These are phyloP conservation scores for Cataglyphis albicans DNA, from an alignment of 2,888 invertebrate genomes.

Conservation along the genomic window DNA sequence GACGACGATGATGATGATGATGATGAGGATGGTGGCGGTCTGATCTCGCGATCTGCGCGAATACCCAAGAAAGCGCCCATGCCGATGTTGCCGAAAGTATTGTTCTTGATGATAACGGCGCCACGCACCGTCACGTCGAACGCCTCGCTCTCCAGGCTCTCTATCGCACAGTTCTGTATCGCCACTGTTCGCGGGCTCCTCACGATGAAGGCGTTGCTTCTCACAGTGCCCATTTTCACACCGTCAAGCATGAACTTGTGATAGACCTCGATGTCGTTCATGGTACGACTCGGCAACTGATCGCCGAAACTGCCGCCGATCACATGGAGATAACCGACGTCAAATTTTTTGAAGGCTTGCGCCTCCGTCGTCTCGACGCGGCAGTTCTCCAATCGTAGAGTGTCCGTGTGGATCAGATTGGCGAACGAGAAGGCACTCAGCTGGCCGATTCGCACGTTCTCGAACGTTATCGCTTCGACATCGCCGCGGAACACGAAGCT, in stretches of 20 bases:
- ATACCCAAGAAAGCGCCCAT: constrained; percentile 89
- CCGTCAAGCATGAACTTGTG: constrained; percentile 90
- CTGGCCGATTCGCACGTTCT: constrained; percentile 88
- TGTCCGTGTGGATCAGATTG: constrained; percentile 89
- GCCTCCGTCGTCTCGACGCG: constrained; percentile 88
- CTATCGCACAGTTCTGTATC: constrained; percentile 88
- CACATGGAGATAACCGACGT: constrained; percentile 89
- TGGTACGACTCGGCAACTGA: constrained; percentile 90
- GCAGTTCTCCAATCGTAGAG: constrained; percentile 89
- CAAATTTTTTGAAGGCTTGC: constrained; percentile 93
- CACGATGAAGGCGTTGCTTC: constrained; percentile 91
- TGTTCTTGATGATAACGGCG: constrained; percentile 90
- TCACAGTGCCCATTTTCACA: constrained; percentile 89
- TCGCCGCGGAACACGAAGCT: constrained; percentile 90
- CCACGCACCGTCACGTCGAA: constrained; percentile 89
- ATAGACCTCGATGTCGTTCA: constrained; percentile 91
- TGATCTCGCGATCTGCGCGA: constrained; percentile 85
- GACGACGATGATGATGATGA: constrained; percentile 55
- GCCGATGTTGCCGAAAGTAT: constrained; percentile 88
- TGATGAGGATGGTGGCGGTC: constrained; percentile 85
- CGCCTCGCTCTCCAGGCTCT: constrained; percentile 89
- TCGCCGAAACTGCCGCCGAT: constrained; percentile 88
- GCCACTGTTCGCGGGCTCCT: constrained; percentile 89
- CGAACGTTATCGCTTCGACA: constrained; percentile 90
- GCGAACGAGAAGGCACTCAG: constrained; percentile 92